Evolutionary conservation across 2,113 vertebrate species (phyloP), one percentile per base, ranked within the genome.

Genomic region (Dunckerocampus dactyliophorus): DNA sequence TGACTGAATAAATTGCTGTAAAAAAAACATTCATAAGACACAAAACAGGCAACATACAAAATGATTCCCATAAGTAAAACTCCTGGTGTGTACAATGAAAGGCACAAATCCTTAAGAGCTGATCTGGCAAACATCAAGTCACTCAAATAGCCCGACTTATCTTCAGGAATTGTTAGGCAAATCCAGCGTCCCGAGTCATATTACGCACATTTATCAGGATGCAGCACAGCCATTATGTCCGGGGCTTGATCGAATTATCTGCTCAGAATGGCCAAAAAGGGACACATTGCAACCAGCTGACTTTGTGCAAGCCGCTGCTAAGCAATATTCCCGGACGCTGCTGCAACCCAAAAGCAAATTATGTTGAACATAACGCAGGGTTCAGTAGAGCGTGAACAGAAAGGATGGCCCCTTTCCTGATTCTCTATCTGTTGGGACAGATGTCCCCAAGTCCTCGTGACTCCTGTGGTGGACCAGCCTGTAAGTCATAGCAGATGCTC

Each of bases 401-500:
- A 85, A 71, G 74, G 88, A 85, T 79, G 82, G 77, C 69, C 31
- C 80, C 79, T 64, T 80, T 85, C 81, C 83, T 76, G 83, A 88
- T 85, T 90, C 76, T 84, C 13, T 88, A 85, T 91, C 88, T 90
- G 88, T 78, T 75, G 81, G 85, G 89, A 89, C 89, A 91, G 89
- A 91, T 91, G 89, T 90, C 89, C 80, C 79, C 43, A 67, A 82
- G 87, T 88, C 85, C 79, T 80, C 69, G 68, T 70, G 86, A 88
- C 84, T 89, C 61, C 67, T 56, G 80, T 88, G 88, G 85, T 89
- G 87, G 86, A 88, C 64, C 59, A 80, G 83, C 87, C 87, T 88
- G 85, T 80, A 83, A 90, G 88, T 88, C 65, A 90, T 82, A 84
- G 83, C 88, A 92, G 90, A 91, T 90, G 89, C 87, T 90, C 70